A percentile compares a stretch with the other conserved stretches of the same genome.
Evolutionary conservation across 2,797 vertebrate species (phyloP).

Genomic region (Danionella dracula): DNA sequence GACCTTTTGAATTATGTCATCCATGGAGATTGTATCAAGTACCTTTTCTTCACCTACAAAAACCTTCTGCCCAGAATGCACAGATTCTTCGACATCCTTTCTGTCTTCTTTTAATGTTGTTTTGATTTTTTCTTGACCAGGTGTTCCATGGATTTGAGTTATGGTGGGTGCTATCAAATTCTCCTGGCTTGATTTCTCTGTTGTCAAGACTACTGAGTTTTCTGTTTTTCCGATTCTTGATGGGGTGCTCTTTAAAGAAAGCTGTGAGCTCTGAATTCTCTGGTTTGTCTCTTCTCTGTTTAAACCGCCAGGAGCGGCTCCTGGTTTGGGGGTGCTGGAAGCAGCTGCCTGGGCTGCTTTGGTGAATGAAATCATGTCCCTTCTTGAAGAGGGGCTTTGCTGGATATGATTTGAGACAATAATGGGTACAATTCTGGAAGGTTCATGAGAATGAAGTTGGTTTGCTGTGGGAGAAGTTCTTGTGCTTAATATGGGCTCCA

Average conservation of each 20-base stretch:
- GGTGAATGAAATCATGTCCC: conserved; percentile 71
- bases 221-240: conserved; percentile 23
- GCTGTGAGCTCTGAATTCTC: conserved; percentile 37
- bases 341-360: conserved; percentile 58
- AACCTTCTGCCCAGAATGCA: conserved; percentile 23
- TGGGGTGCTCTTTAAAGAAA: conserved; percentile 17
- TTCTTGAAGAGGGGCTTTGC: conserved; percentile 67
- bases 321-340: conserved; percentile 37
- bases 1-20: conserved; percentile 84
- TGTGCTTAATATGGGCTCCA: conserved; percentile 53
- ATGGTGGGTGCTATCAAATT: conserved; percentile 52
- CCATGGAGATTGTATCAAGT: conserved; percentile 70
- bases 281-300: conserved; percentile 48
- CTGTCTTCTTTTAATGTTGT: conserved; percentile 8
- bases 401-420: conserved; percentile 54
- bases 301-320: conserved; percentile 28
- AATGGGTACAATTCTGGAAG: conserved; percentile 67
- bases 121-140: conserved; percentile 1
- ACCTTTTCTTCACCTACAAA: conserved; percentile 58
- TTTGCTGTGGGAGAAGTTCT: conserved; percentile 55
- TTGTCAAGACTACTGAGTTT: conserved; percentile 38
- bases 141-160: conserved; percentile 31
- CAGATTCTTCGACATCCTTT: conserved; percentile 35
- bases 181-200: conserved; percentile 48
- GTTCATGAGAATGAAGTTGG: conserved; percentile 56